Conservation (phyloP, 2,797 vertebrate species). For the Epinephelus coioides region DNA sequence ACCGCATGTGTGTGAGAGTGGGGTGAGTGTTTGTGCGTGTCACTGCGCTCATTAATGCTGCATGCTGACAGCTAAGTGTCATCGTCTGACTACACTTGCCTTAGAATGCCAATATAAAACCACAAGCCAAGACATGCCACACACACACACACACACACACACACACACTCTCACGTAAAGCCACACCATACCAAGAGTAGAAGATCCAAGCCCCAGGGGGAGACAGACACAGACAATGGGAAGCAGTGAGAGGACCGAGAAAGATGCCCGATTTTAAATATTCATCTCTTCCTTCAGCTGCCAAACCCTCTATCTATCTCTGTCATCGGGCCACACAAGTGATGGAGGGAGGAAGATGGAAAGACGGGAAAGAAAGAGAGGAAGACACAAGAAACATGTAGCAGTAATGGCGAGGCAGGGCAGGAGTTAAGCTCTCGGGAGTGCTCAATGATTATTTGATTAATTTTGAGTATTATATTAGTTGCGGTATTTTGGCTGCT, state of each 20-base stretch:
- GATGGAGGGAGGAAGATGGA: constrained; percentile 49
- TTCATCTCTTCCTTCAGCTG: constrained; percentile 77
- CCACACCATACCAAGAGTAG: constrained; percentile 55
- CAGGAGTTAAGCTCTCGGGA: constrained; percentile 28
- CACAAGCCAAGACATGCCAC: constrained; percentile 63
- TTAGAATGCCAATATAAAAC: constrained; percentile 75
- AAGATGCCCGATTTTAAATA: constrained; percentile 75
- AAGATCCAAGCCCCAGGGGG: constrained; percentile 65
- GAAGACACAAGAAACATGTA: constrained; percentile 19
- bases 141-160: constrained; percentile 23
- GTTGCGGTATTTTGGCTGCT: constrained; percentile 37
- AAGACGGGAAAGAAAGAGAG: constrained; percentile 13
- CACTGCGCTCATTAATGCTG: constrained; percentile 81
- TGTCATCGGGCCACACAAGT: constrained; percentile 51
- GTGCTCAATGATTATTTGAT: constrained; percentile 54
- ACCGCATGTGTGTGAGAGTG: constrained; percentile 46
- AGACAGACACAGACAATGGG: constrained; percentile 65
- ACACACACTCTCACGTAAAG: constrained; percentile 21
- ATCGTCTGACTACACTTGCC: constrained; percentile 74
- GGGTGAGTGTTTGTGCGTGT: constrained; percentile 70
- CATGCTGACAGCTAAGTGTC: constrained; percentile 82
- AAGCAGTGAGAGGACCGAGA: constrained; percentile 66
- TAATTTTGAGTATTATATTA: constrained; percentile 48
- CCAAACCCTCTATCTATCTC: constrained; percentile 69
- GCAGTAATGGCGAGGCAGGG: constrained; percentile 41